Evolutionary conservation across 2,113 vertebrate species (phyloP), one percentile per base, ranked within the genome.

Genomic region (Paralichthys olivaceus): DNA sequence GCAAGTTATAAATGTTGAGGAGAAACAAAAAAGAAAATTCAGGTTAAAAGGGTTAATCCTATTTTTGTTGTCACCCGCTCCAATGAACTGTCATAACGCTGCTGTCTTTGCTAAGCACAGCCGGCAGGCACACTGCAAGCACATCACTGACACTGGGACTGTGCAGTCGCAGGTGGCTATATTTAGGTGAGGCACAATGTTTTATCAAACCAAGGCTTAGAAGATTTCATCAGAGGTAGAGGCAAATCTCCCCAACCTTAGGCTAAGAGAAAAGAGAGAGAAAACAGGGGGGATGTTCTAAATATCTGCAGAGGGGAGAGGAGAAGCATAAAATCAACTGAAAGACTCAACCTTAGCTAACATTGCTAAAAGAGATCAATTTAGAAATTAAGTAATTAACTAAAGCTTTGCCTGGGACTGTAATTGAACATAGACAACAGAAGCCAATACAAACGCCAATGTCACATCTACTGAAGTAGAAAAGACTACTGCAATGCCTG

Each of bases 31-130:
- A 23, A 69, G 56, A 79, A 79, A 74, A 69, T 40, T 69, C 54
- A 67, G 85, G 78, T 90, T 87, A 81, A 92, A 90, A 87, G 83
- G 87, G 88, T 90, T 91, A 88, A 90, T 90, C 81, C 84, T 90
- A 88, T 89, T 90, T 91, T 84, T 88, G 88, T 89, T 90, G 90
- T 88, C 90, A 90, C 60, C 72, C 32, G 79, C 83, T 92, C 80
- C 81, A 88, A 84, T 89, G 82, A 89, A 87, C 84, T 90, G 84
- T 92, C 85, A 81, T 80, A 84, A 83, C 43, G 23, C 37, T 12
- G 34, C 71, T 80, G 81, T 84, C 80, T 89, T 87, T 83, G 57
- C 81, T 55, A 73, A 90, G 80, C 79, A 87, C 81, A 60, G 84
- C 89, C 86, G 80, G 79, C 65, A 85, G 87, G 82, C 82, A 87